Base-by-base conservation (phyloP, 2,797 vertebrate species). In the Tauraco hartlaubi region DNA sequence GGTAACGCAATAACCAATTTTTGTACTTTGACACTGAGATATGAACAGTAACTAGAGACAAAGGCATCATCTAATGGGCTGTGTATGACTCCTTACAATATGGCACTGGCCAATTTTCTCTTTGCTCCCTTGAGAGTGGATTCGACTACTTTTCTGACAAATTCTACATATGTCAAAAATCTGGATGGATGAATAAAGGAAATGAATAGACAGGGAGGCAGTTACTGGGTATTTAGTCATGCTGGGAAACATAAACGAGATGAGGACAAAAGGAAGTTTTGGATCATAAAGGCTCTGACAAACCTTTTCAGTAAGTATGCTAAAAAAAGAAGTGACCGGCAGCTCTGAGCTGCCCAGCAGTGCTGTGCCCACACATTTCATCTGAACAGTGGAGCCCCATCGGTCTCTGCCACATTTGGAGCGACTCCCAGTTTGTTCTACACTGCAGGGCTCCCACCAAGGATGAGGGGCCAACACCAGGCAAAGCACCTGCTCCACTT, bases 91-190 rank as follows among this genome's bases (percentile, higher is more conserved):
- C 93, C 71, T 82, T 71, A 93, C 80, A 94, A 93, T 62, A 93
- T 54, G 90, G 88, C 85, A 95, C 93, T 71, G 85, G 90, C 80
- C 90, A 79, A 68, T 96, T 96, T 95, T 87, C 73, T 95, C 88
- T 90, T 92, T 92, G 76, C 59, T 87, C 77, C 39, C 64, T 71
- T 77, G 35, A 87, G 41, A 88, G 39, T 69, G 63, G 72, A 88
- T 79, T 73, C 86, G 81, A 94, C 41, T 88, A 55, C 35, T 85
- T 90, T 81, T 82, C 68, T 56, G 75, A 91, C 43, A 71, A 44
- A 93, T 83, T 93, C 37, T 52, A 23, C 41, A 43, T 39, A 90
- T 54, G 72, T 61, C 77, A 74, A 94, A 95, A 74, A 81, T 61
- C 69, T 85, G 68, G 69, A 96, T 74, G 88, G 56, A 96, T 97